Conservation (phyloP, 2,888 invertebrate species). For the Apamea sordens region DNA sequence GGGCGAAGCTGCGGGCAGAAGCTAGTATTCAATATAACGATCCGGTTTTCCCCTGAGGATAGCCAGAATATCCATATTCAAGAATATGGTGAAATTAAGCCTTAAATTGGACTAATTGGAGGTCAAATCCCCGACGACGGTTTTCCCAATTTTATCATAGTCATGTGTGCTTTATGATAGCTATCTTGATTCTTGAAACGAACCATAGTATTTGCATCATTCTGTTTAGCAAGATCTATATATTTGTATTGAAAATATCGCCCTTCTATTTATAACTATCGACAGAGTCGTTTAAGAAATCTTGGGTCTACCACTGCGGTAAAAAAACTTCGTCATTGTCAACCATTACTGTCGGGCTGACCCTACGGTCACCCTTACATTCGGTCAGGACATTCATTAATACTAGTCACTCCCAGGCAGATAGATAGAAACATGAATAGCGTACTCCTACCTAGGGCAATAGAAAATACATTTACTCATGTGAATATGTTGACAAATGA, state of each 20-base stretch:
- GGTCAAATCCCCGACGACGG: background rate
- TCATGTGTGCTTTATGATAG: background rate
- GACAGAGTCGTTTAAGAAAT: conserved; percentile 32
- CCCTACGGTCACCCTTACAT: conserved; percentile 33
- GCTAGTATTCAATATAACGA: background rate
- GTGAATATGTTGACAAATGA: conserved; percentile 19
- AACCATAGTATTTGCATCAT: background rate
- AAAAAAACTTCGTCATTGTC: conserved; percentile 53
- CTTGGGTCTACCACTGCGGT: conserved; percentile 24
- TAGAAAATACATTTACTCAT: conserved; percentile 22
- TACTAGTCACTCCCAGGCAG: conserved; percentile 32
- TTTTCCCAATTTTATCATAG: background rate
- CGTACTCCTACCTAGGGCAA: conserved; percentile 1
- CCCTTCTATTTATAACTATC: conserved; percentile 20
- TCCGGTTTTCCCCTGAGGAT: background rate
- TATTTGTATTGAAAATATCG: conserved; percentile 1
- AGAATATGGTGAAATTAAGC: background rate
- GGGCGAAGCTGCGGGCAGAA: too few species aligned
- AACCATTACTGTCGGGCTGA: conserved; percentile 30
- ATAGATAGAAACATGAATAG: background rate
- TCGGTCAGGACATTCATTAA: conserved; percentile 51
- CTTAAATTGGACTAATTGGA: background rate
- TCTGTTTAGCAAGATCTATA: background rate
- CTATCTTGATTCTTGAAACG: background rate
- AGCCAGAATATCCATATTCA: background rate